Base-by-base conservation (phyloP, 2,797 vertebrate genomes). In the Picus viridis region DNA sequence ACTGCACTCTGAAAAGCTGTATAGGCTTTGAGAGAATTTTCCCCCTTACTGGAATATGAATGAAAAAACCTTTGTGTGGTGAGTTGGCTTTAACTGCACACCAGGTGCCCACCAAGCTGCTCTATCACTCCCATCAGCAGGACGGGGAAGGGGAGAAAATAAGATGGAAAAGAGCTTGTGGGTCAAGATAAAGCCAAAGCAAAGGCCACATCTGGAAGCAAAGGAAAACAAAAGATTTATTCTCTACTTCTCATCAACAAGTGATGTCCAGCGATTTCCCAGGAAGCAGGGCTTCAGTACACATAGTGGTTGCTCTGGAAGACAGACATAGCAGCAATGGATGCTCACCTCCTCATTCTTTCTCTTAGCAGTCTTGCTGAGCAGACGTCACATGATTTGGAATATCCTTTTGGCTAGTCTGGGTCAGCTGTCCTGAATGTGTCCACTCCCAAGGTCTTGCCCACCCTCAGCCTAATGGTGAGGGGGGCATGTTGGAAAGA, bases 181-280 rank as follows among this genome's bases (percentile, higher is more conserved):
- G 12, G n/a, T 59, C 57, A 32, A 34, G 57, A 23, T 59, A 34
- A 32, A 57, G 16, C 29, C 29, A 51, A 84, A 75, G 34, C 30
- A 36, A 74, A 54, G 47, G n/a, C 11, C 2, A 2, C 2, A 0
- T 0, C 1, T 1, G 2, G 36, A 54, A 62, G 20, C 36, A 47
- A 69, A 76, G 22, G n/a, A 26, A 54, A 56, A 27, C 7, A 9
- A 51, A 30, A 56, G 16, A 56, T 30, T 56, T 56, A 56, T 56
- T 30, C 54, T 30, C 27, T 56, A 56, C 54, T 56, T 56, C 54
- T 29, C 26, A 29, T 56, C 54, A 56, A 27, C 27, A 56, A 29
- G 27, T 12, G 5, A 56, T 56, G 16, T 56, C 54, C 54, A 30
- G 6, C 54, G 16, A 29, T 29, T 56, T 56, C 54, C 16, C 16